Evolutionary conservation across 2,888 invertebrate species (phyloP).

Genomic region (Pristionchus fissidentatus): DNA sequence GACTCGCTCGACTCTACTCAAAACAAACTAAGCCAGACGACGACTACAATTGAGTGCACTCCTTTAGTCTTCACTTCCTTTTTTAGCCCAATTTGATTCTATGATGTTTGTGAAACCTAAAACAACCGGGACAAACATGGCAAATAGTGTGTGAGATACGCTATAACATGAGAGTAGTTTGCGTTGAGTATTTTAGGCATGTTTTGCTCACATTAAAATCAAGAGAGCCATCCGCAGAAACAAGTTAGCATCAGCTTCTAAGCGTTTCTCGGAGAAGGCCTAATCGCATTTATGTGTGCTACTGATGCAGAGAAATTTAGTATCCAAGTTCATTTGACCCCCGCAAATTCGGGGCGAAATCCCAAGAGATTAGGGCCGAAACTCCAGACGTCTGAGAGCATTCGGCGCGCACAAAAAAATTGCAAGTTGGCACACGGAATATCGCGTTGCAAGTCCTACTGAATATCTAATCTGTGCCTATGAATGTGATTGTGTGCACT

Average conservation of each 20-base stretch:
- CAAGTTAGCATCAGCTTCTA: constrained; percentile 8
- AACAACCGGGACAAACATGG: no score
- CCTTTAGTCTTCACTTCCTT: no score
- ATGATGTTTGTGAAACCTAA: no score
- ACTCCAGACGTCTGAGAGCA: neutral
- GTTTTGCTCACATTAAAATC: no score
- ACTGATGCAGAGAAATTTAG: no score
- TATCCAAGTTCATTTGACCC: constrained; percentile 36
- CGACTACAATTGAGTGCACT: no score
- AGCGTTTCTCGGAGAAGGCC: constrained; percentile 7
- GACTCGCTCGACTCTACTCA: no score
- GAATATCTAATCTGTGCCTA: constrained; percentile 28
- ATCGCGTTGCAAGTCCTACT: neutral
- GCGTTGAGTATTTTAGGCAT: no score
- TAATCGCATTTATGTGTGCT: constrained; percentile 15
- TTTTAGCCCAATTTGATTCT: no score
- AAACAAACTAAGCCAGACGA: no score
- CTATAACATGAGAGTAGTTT: no score
- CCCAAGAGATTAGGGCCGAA: constrained; percentile 10
- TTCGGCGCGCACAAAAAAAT: neutral
- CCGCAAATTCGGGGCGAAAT: neutral
- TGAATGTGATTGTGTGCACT: neutral
- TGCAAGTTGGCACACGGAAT: neutral
- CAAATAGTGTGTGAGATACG: no score
- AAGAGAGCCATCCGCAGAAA: neutral